Base-by-base conservation (phyloP, 2,888 invertebrate species). In the Rhimphoctona megacephalus region DNA sequence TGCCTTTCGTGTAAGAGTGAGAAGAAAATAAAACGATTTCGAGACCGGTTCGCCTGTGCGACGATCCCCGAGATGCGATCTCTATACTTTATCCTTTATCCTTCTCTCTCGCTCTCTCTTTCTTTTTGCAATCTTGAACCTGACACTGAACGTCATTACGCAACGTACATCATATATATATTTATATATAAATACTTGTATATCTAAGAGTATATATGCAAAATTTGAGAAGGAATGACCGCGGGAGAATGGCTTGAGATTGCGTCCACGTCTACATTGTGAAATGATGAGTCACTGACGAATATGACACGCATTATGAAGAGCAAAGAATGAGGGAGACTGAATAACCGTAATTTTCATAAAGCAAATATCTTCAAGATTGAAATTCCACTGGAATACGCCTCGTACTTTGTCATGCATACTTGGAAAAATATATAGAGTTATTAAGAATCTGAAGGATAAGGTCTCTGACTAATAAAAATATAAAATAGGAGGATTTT, bases 111-210 rank as follows among this genome's bases (percentile, higher is more conserved):
- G 57, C 67, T 61, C 73, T 33, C 30, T 39, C 67, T 43, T 70
- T 39, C 43, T 54, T n/a, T 49, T 46, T 43, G 74, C 49, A 72
- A 72, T 77, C 86, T 77, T 86, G 86, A 77, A 86, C 86, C 83
- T 86, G 86, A 86, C 86, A 86, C 83, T 83, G 86, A 86, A 80
- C 66, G 52, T 81, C 83, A 86, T 86, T 86, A 83, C 77, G 67
- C 43, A 72, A 81, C 36, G 67, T 57, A 72, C 66, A 49, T 39
- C 36, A 67, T 33, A 46, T 19, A 46, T 19, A 33, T 79, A 52
- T 46, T 8, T 36, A 52, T 61, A 69, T 57, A 52, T 57, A 64
- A 30, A 83, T 72, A 25, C 17, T 0, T 72, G 36, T 39, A 66
- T 66, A 49, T 52, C 61, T 9, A n/a, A 54, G 73, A 39, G 43